Evolutionary conservation across 2,113 vertebrate genomes (phyloP).

Genomic region (Polypterus senegalus): DNA sequence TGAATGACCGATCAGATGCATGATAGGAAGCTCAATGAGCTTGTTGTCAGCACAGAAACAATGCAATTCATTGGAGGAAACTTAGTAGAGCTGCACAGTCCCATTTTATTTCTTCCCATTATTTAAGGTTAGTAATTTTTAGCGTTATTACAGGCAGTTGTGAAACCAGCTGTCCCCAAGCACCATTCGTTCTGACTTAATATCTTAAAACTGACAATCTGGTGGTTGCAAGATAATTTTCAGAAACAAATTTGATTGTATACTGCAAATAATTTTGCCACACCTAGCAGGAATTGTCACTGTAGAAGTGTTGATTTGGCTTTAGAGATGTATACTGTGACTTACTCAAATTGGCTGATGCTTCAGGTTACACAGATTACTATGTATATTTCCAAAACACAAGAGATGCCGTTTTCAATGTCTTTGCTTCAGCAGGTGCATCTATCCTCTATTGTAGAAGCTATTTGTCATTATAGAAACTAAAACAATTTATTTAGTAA

Average conservation of each 20-base stretch:
- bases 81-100: constrained; percentile 42
- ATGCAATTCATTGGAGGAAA: constrained; percentile 71
- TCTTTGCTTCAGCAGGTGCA: too few relatives aligned
- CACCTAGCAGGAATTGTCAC: constrained; percentile 30
- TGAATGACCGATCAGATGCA: constrained; percentile 99
- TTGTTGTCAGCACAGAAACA: constrained; percentile 94
- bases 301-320: constrained; percentile 15
- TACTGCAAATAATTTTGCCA: constrained; percentile 33
- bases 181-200: constrained; percentile 49
- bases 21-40: constrained; percentile 99
- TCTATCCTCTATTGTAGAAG: too few relatives aligned
- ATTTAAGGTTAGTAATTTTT: constrained; percentile 46
- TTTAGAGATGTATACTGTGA: constrained; percentile 10
- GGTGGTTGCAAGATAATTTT: constrained; percentile 41
- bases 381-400: too few relatives aligned
- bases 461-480: too few relatives aligned
- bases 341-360: background rate
- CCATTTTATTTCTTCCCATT: constrained; percentile 41
- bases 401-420: too few relatives aligned
- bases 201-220: constrained; percentile 49
- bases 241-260: constrained; percentile 47
- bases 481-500: too few relatives aligned
- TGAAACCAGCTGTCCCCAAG: constrained; percentile 59
- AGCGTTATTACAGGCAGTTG: constrained; percentile 58
- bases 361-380: too few relatives aligned